A percentile compares a stretch with the other conserved stretches of the same genome.
phyloP scores from a whole-genome alignment of 2,888 invertebrate genomes.

The Cheiracanthium punctorium region DNA sequence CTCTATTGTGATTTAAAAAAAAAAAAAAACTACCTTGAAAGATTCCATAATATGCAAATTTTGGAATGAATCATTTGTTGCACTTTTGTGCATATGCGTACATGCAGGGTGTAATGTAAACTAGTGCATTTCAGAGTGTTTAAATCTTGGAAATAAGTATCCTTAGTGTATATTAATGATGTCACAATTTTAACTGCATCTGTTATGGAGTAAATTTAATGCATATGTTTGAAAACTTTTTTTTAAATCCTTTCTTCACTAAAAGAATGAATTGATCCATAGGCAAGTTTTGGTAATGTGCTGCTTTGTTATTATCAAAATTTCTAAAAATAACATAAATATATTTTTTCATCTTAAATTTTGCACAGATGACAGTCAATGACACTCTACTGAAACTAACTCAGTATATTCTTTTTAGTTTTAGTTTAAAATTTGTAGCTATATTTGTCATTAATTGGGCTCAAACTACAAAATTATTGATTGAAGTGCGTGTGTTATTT shows the following conservation, averaged over 20 bases:
- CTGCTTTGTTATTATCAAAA: too few species aligned
- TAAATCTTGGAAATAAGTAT: background rate
- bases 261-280: too few species aligned
- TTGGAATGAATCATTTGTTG: background rate
- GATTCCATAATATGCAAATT: background rate
- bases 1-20: conserved; percentile 34
- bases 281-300: too few species aligned
- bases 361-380: too few species aligned
- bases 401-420: too few species aligned
- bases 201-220: background rate
- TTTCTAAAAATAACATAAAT: too few species aligned
- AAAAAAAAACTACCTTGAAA: background rate
- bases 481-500: background rate
- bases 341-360: too few species aligned
- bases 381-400: too few species aligned
- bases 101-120: conserved; percentile 54
- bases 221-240: background rate
- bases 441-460: too few species aligned
- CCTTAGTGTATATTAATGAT: background rate
- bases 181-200: background rate
- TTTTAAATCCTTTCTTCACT: too few species aligned
- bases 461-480: too few species aligned
- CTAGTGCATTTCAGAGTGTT: conserved; percentile 14
- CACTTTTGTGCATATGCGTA: conserved; percentile 12
- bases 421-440: too few species aligned